phyloP scores from a whole-genome alignment of 2,113 vertebrate species.

The Damaliscus lunatus region DNA sequence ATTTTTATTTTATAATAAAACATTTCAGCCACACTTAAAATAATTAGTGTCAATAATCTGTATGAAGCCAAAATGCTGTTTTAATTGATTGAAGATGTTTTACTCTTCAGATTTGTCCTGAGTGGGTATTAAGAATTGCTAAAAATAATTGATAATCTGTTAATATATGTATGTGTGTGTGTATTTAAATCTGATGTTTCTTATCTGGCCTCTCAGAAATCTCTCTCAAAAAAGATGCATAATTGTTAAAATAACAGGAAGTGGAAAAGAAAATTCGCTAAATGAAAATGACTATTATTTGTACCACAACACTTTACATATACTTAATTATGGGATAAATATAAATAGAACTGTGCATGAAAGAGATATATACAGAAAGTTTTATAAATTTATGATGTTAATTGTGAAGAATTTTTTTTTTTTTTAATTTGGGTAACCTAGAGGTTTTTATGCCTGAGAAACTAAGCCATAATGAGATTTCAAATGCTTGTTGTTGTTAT shows the following conservation, averaged over 20 bases:
- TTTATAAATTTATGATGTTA: not conserved
- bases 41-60: not conserved
- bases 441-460: not conserved
- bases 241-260: not conserved
- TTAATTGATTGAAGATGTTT: not conserved
- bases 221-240: not conserved
- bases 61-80: not conserved
- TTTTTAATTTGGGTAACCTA: not conserved
- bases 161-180: not conserved
- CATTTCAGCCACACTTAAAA: not conserved
- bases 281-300: not conserved
- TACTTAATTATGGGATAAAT: not conserved
- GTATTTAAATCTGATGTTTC: not conserved
- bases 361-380: not conserved
- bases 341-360: not conserved
- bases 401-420: not conserved
- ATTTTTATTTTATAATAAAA: not conserved
- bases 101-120: not conserved
- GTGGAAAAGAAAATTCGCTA: not conserved
- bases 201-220: not conserved
- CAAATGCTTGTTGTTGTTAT: not conserved
- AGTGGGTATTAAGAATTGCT: not conserved
- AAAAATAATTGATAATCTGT: not conserved
- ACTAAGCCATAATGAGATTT: not conserved
- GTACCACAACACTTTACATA: not conserved